Base-by-base conservation (phyloP, 53 echinoderm and acorn worm genomes). In the Hippasteria phrygiana region DNA sequence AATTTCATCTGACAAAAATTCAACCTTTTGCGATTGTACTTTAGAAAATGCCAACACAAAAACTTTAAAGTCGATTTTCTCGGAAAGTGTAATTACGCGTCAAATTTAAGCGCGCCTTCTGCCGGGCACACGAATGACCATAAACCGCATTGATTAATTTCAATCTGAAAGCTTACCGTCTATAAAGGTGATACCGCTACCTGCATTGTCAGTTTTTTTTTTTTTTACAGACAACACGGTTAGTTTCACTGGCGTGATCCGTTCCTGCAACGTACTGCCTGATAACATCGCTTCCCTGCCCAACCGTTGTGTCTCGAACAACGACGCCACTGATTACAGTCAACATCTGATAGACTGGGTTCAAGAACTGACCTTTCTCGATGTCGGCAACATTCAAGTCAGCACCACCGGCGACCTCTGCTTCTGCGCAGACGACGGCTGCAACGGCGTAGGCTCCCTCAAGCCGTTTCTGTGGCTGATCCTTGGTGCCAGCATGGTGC, bases 381-480 rank as follows among this genome's bases (percentile, higher is more conserved):
- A 47, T 6, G 29, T 2, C 29, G 62, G 24, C 24, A 9, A 7
- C 62, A 22, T 35, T 10, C 3, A 1, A 14, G 9, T 66, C 36
- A 17, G 3, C 12, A 35, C 34, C 67, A 66, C 33, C 3, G 67
- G 67, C 11, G 14, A 36, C 36, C 10, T 35, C 3, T 66, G 67
- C 36, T 66, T 9, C 67, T 66, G 67, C 67, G 18, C 11, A 1
- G 18, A 1, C 36, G 36, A 66, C 67, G 67, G 67, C 67, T 66
- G 67, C 67, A 66, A 66, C 36, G 67, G 67, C 67, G 67, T 66
- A 66, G 67, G 0, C 67, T 66, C 67, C 34, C 1, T 35, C 67
- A 66, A 66, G 67, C 67, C 67, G 67, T 35, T 66, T 31, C 36
- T 66, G 33, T 10, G 34, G 11, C 67, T 66, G 67, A 66, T 36